phyloP scores from a whole-genome alignment of 2,113 vertebrate species.

The Corythoichthys haematopterus region DNA sequence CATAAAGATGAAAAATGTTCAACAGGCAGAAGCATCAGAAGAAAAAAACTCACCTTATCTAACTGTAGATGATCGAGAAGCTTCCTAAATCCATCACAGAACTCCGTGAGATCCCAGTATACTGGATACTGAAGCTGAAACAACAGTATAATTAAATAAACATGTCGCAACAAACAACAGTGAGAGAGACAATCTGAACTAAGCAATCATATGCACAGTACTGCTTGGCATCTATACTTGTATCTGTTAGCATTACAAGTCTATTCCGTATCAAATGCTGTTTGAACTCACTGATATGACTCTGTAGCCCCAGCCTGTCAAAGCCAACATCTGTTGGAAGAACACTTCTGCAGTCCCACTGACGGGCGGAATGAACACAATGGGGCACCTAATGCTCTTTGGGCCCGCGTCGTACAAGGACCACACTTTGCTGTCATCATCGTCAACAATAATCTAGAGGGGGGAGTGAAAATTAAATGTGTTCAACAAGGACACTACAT shows the following conservation, averaged over 20 bases:
- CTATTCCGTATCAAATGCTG: not conserved
- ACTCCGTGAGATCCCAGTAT: constrained; percentile 96
- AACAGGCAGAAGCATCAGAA: not conserved
- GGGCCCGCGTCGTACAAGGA: constrained; percentile 94
- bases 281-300: constrained; percentile 90
- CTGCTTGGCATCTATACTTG: too few species aligned
- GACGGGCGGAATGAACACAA: constrained; percentile 94
- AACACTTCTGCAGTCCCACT: constrained; percentile 97
- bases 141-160: not conserved
- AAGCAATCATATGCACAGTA: not conserved
- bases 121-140: constrained; percentile 89
- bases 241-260: not conserved
- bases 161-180: not conserved
- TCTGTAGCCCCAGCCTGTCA: constrained; percentile 95
- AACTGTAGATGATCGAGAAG: constrained; percentile 93
- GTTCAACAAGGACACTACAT: too few species aligned
- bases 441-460: constrained; percentile 91
- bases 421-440: constrained; percentile 98
- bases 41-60: constrained; percentile 80
- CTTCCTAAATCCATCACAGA: constrained; percentile 96
- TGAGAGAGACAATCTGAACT: not conserved
- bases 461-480: not conserved
- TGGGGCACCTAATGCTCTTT: constrained; percentile 88
- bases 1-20: not conserved
- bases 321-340: constrained; percentile 91